Evolutionary conservation across 2,113 vertebrate species (phyloP).

Genomic region (Laticauda laticaudata): DNA sequence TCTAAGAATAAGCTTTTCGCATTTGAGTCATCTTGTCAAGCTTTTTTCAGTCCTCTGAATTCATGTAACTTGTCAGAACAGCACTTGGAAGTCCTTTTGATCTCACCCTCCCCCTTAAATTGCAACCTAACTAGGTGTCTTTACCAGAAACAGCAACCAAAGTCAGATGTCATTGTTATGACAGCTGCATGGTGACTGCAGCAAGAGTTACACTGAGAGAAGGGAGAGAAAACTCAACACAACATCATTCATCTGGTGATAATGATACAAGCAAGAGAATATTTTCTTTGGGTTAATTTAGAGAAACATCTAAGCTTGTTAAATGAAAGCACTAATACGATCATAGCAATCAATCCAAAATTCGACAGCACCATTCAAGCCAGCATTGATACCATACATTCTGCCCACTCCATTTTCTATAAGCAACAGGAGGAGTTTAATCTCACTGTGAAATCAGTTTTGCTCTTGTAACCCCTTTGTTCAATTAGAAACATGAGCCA

Average conservation of each 20-base stretch:
- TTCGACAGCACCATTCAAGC: background rate
- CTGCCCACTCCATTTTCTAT: background rate
- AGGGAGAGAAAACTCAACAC: constrained; percentile 20
- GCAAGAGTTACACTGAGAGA: constrained; percentile 38
- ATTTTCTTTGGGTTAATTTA: background rate
- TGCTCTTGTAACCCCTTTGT: constrained; percentile 6
- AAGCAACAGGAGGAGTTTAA: constrained; percentile 15
- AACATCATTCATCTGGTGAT: constrained; percentile 17
- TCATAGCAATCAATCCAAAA: background rate
- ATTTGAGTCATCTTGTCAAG: constrained; percentile 62
- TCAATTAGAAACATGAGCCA: rapidly evolving
- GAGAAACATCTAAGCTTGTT: constrained; percentile 1
- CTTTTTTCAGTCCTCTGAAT: constrained; percentile 36
- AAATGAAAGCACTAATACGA: background rate
- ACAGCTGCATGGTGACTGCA: constrained; percentile 55
- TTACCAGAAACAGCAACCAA: constrained; percentile 60
- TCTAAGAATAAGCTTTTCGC: constrained; percentile 56
- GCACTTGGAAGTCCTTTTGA: constrained; percentile 64
- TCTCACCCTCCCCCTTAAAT: constrained; percentile 53
- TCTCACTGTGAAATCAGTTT: background rate
- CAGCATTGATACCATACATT: background rate
- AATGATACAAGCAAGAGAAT: background rate
- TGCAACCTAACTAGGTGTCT: constrained; percentile 57
- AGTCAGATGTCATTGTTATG: constrained; percentile 50
- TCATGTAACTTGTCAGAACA: constrained; percentile 56